Base-by-base conservation (phyloP, 2,888 invertebrate species). In the Drosophila macrospina region DNA sequence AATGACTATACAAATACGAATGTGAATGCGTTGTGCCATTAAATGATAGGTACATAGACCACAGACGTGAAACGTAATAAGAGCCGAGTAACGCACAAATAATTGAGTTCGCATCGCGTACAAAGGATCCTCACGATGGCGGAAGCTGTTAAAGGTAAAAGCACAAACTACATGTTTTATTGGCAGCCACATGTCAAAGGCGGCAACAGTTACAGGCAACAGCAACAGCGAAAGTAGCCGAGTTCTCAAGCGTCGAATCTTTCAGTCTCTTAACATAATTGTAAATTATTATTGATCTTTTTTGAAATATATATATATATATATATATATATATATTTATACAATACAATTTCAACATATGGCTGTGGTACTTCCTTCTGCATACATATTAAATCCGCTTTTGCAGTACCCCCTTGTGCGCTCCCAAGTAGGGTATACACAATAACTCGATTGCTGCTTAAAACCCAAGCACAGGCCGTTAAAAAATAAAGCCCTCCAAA, bases 71-170 rank as follows among this genome's bases (percentile, higher is more conserved):
- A 60, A 63, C 76, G 83, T 54, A 60, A 71, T 47, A 66, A 69
- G 84, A 63, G 70, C 66, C 57, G 70, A 57, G 70, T 70, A 78
- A 75, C 70, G 61, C 73, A 68, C 73, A 75, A 84, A 78, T 83
- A 83, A 83, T 86, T 84, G 87, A 78, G 69, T 73, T 55, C 52
- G 57, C 60, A 20, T 34, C 42, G 59, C 26, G 67, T 41, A 71
- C 86, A 81, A 81, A 77, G 86, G 77, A 71, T 66, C 15, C 63
- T 32, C 41, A 37, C 64, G 15, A 60, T 54, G 59, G 13, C n/a
- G 45, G 24, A 11, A 11, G 20, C 37, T 48, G 52, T 24, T 36
- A 36, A 11, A 32, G 41, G 10, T 37, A 44, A 55, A 51, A 36
- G 61, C 28, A 42, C 28, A 13, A 64, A 68, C 63, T 69, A 60